A percentile compares a stretch with the other conserved stretches of the same genome.
phyloP scores from a whole-genome alignment of 2,888 invertebrate species.

The Entomobrya multifasciata region DNA sequence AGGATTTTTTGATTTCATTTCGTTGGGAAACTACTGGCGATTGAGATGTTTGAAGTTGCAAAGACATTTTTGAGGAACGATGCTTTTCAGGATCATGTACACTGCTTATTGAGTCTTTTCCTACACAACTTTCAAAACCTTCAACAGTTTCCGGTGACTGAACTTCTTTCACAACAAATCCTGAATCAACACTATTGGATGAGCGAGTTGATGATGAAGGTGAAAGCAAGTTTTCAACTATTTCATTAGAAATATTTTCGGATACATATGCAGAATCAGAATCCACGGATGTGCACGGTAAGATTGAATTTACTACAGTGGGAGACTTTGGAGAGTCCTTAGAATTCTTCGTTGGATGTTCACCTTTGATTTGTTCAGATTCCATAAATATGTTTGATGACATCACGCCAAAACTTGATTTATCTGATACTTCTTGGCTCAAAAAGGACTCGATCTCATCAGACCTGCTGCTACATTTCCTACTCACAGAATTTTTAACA shows the following conservation, averaged over 20 bases:
- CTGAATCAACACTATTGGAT: background rate
- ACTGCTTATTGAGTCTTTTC: background rate
- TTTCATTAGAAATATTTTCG: slow-evolving; percentile 66
- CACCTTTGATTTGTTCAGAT: slow-evolving; percentile 36
- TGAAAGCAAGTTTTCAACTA: slow-evolving; percentile 45
- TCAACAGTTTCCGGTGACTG: background rate
- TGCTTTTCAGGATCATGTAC: background rate
- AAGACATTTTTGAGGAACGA: background rate
- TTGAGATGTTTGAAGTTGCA: background rate
- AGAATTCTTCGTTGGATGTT: slow-evolving; percentile 16
- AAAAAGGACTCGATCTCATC: slow-evolving; percentile 64
- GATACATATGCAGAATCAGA: slow-evolving; percentile 36
- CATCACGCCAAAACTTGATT: slow-evolving; percentile 64
- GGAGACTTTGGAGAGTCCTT: slow-evolving; percentile 11
- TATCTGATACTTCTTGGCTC: slow-evolving; percentile 65
- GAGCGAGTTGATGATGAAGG: slow-evolving; percentile 19
- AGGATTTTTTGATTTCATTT: slow-evolving; percentile 18
- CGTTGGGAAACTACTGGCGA: background rate
- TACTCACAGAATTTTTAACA: slow-evolving; percentile 39
- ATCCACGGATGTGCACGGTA: slow-evolving; percentile 6
- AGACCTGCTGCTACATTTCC: slow-evolving; percentile 16
- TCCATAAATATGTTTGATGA: slow-evolving; percentile 67
- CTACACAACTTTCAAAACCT: background rate
- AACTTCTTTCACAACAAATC: background rate
- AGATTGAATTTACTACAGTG: background rate